Base-by-base conservation (phyloP, 2,888 invertebrate species). In the Plutella xylostella region DNA sequence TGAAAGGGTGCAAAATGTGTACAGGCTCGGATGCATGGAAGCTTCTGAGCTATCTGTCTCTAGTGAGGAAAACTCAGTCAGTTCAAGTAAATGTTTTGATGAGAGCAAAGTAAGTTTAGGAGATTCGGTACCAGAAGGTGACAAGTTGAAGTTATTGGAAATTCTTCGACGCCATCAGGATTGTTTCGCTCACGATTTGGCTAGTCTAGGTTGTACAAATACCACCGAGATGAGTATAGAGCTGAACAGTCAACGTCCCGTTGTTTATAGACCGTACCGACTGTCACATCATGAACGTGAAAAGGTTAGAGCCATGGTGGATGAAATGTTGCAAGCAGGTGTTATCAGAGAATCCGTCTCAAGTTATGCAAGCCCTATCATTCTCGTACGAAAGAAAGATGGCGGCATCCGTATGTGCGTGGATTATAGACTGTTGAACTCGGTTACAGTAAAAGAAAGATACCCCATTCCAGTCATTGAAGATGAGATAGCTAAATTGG, bases 221-320 rank as follows among this genome's bases (percentile, higher is more conserved):
- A 40, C 44, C 12, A n/a, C 40, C 6, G 48, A 51, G 34, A 55
- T 56, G 51, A 28, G 28, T 1, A 51, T 56, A 11, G 48, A 52
- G 1, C 17, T 56, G 3, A 20, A 15, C 0, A 54, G 54, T 19
- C 25, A 51, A 7, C 51, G 21, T 14, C 56, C 52, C 0, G 48
- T 55, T 0, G 48, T 56, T 7, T 56, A 54, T 21, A 40, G 52
- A 7, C 56, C 56, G 0, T 56, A 54, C 17, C 34, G 56, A 4
- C 22, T 54, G 20, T 51, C 53, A 0, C 18, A 45, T 38, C 37
- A 41, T 0, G 57, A 55, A 42, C 15, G 52, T 12, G 42, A 48
- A 38, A 38, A 43, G 14, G 52, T 57, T 4, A 38, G 54, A 2
- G 43, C 48, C 0, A 58, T 56, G 51, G 43, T 57, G 6, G 17